Evolutionary conservation across 2,113 vertebrate species (phyloP).

Genomic region (Pterophyllum scalare): DNA sequence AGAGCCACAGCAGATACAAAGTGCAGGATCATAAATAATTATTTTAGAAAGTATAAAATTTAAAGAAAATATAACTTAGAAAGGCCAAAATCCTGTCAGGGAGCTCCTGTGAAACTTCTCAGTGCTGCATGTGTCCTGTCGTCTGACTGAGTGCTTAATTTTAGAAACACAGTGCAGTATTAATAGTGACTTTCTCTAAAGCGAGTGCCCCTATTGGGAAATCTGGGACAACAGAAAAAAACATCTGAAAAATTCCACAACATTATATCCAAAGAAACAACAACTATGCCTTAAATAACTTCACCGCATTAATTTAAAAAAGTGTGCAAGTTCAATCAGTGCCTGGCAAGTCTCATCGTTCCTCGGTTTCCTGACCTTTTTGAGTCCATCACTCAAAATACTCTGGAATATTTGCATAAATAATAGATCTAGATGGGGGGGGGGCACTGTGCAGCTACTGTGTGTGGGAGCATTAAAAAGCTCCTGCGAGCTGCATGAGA

Average conservation of each 20-base stretch:
- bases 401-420: neutral
- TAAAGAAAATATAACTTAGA: too few species aligned
- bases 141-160: neutral
- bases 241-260: neutral
- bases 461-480: neutral
- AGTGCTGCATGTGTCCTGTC: accelerated
- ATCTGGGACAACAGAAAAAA: conserved; percentile 17
- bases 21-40: too few species aligned
- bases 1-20: too few species aligned
- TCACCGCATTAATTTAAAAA: accelerated
- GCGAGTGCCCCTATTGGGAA: conserved; percentile 18
- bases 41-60: too few species aligned
- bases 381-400: neutral
- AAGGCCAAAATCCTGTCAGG: neutral
- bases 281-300: neutral
- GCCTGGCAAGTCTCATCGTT: neutral
- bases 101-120: neutral
- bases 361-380: neutral
- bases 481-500: neutral
- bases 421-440: neutral
- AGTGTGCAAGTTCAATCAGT: neutral
- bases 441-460: neutral
- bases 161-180: conserved; percentile 10
- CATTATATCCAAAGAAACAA: neutral
- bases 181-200: conserved; percentile 42